Base-by-base conservation (phyloP, 2,113 vertebrate species). In the Istiophorus platypterus region DNA sequence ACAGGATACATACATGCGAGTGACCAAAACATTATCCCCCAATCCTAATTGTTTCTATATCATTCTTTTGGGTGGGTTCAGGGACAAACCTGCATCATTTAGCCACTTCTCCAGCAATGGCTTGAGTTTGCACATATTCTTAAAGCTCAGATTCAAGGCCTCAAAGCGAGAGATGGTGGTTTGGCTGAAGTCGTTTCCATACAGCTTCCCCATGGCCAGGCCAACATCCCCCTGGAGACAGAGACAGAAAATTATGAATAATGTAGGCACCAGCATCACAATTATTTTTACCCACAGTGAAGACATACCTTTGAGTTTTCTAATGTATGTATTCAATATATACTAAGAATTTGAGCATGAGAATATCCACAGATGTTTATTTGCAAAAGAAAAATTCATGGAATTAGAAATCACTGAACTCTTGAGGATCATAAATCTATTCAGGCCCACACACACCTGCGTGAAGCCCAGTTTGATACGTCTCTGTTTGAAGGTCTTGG, bases 61-160 rank as follows among this genome's bases (percentile, higher is more conserved):
- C 6, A 20, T 6, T 29, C 4, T 14, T 68, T 56, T 41, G 57
- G 72, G 81, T 26, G 41, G 81, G 91, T 57, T 93, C 62, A 84
- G 82, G 76, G 85, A 95, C 95, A 95, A 93, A 99, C 98, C 98
- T 97, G 98, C 98, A 95, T 99, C 98, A 85, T 99, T 99, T 78
- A 99, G 96, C 98, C 98, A 99, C 96, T 99, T 99, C 95, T 99
- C 98, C 93, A 99, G 94, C 95, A 99, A 96, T 74, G 98, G 98
- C 95, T 99, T 99, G 91, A 99, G 96, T 94, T 99, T 99, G 96
- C 98, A 99, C 98, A 99, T 99, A 94, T 99, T 99, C 96, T 99
- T 99, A 97, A 99, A 99, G 97, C 98, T 99, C 95, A 99, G 97
- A 94, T 99, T 99, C 97, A 99, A 97, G 97, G 98, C 98, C 97